Evolutionary conservation across 2,113 vertebrate genomes (phyloP).

Genomic region (Hemichromis elongatus): DNA sequence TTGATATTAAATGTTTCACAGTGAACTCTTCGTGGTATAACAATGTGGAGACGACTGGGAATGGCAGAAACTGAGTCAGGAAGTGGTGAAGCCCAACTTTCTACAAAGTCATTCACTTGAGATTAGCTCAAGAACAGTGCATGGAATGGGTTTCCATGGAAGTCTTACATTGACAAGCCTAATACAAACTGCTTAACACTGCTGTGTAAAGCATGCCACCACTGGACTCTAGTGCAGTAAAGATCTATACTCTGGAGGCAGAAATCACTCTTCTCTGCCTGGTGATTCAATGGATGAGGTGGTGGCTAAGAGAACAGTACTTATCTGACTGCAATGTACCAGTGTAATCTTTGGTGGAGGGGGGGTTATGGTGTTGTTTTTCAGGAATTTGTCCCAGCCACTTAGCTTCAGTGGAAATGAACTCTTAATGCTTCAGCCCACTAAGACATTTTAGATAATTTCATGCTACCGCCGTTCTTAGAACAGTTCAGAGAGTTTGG

Average conservation of each 20-base stretch:
- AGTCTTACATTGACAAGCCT: background rate
- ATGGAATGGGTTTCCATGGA: background rate
- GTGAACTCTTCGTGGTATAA: background rate
- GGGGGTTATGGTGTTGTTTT: background rate
- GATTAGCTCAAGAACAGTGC: background rate
- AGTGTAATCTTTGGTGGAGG: background rate
- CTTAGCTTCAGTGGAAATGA: background rate
- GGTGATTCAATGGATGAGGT: background rate
- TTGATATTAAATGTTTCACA: background rate
- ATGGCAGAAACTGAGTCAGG: background rate
- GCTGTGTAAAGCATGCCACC: background rate
- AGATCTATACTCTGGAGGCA: background rate
- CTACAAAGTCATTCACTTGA: background rate
- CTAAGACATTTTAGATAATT: background rate
- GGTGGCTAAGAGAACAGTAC: background rate
- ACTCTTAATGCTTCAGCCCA: background rate
- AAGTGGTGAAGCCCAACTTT: fast-evolving
- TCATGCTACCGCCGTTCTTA: background rate
- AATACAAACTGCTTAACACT: background rate
- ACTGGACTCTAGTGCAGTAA: background rate
- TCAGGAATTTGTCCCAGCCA: background rate
- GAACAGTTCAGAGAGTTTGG: background rate
- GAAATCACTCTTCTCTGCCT: background rate
- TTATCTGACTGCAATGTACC: background rate
- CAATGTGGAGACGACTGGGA: background rate